Evolutionary conservation across 2,113 vertebrate species (phyloP).

Genomic region (Tamias sibiricus): DNA sequence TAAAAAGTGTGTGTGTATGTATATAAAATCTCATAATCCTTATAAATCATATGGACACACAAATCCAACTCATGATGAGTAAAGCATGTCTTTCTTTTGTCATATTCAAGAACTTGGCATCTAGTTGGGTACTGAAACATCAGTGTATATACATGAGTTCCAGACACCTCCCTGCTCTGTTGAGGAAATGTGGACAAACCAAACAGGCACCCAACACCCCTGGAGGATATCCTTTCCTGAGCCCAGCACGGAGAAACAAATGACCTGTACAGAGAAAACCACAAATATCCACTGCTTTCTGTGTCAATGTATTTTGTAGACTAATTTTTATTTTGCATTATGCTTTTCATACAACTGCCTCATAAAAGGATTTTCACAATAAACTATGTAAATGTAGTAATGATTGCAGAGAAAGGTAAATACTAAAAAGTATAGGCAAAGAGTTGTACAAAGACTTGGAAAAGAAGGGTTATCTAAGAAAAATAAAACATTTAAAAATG

Average conservation of each 20-base stretch:
- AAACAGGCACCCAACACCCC: background rate
- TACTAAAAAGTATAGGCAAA: background rate
- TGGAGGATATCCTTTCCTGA: background rate
- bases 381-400: background rate
- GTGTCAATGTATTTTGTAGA: background rate
- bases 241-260: background rate
- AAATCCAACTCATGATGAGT: background rate
- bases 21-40: background rate
- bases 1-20: background rate
- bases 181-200: conserved; percentile 40
- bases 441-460: background rate
- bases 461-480: background rate
- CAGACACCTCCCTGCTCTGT: background rate
- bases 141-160: background rate
- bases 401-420: background rate
- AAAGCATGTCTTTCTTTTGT: background rate
- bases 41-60: background rate
- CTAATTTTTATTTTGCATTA: conserved; percentile 56
- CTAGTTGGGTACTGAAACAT: background rate
- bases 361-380: background rate
- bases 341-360: conserved; percentile 47
- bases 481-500: background rate
- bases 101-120: background rate
- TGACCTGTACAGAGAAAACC: background rate
- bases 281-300: background rate